These are phyloP conservation scores for Geophilus truncorum DNA, from an alignment of 2,888 invertebrate species.

Conservation along the genomic window DNA sequence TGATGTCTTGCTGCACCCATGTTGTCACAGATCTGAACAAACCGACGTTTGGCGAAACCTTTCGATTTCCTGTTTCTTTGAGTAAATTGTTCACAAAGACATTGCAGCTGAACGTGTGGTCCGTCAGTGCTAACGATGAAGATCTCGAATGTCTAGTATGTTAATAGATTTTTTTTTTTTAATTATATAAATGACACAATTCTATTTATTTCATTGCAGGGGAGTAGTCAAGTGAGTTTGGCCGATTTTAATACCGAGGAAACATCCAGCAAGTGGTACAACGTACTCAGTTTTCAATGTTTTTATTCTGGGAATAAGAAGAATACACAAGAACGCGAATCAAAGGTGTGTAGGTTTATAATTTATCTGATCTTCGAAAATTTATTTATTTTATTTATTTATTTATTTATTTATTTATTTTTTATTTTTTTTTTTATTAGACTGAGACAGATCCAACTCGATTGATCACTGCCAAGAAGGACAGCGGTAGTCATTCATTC, in stretches of 20 bases:
- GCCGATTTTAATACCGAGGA: conserved; percentile 86
- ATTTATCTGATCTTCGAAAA: no score
- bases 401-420: neutral
- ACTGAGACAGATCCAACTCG: neutral
- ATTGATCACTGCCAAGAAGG: neutral
- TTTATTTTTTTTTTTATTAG: neutral
- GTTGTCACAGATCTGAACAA: conserved; percentile 64
- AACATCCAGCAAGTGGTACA: conserved; percentile 87
- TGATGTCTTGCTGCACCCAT: conserved; percentile 63
- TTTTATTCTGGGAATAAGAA: conserved; percentile 56
- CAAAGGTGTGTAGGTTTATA: neutral
- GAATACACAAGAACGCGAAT: neutral
- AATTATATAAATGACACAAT: no score
- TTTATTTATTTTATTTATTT: neutral
- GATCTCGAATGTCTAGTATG: conserved; percentile 48
- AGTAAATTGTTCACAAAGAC: conserved; percentile 80
- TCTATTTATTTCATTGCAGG: conserved; percentile 58
- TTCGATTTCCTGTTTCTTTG: conserved; percentile 67
- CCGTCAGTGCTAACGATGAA: conserved; percentile 52
- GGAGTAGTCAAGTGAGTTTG: conserved; percentile 89
- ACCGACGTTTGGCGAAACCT: conserved; percentile 72
- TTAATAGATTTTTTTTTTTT: neutral
- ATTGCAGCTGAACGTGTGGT: conserved; percentile 82
- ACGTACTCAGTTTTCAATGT: conserved; percentile 77
- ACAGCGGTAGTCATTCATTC: conserved; percentile 5